Conservation (phyloP, 2,888 invertebrate genomes). For the Latrodectus hesperus region DNA sequence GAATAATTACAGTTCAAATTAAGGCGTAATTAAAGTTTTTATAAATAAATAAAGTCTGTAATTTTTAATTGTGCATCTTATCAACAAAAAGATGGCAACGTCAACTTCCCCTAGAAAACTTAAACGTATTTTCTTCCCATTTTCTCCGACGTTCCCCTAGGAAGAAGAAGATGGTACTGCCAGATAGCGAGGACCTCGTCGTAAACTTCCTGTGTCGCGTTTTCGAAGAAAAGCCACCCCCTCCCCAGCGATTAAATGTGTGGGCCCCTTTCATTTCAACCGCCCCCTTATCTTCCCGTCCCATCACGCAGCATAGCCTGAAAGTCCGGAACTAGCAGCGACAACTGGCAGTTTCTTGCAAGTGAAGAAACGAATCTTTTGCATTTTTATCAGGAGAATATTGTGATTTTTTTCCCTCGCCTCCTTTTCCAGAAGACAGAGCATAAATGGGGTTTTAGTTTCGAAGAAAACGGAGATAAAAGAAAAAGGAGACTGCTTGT, state of each 20-base stretch:
- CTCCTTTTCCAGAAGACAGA: not conserved
- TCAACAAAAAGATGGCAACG: too few relatives aligned
- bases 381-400: too few relatives aligned
- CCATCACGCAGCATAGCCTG: slow-evolving; percentile 1
- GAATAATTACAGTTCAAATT: too few relatives aligned
- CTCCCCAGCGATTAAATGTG: slow-evolving; percentile 6
- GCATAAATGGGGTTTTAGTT: not conserved
- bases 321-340: not conserved
- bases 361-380: too few relatives aligned
- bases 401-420: too few relatives aligned
- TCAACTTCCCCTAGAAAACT: too few relatives aligned
- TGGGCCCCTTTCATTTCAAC: slow-evolving; percentile 16
- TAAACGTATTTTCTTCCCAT: not conserved
- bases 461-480: not conserved
- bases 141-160: not conserved
- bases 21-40: too few relatives aligned
- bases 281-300: slow-evolving; percentile 24
- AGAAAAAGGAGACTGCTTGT: not conserved
- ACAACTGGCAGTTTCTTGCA: not conserved
- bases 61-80: too few relatives aligned
- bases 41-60: too few relatives aligned
- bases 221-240: slow-evolving; percentile 12
- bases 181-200: slow-evolving; percentile 16
- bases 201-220: slow-evolving; percentile 46
- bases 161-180: slow-evolving; percentile 25